A percentile compares a stretch with the other conserved stretches of the same genome.
Evolutionary conservation across 23 tunicate species (phyloP).

Genomic region (Phallusia fumigata): DNA sequence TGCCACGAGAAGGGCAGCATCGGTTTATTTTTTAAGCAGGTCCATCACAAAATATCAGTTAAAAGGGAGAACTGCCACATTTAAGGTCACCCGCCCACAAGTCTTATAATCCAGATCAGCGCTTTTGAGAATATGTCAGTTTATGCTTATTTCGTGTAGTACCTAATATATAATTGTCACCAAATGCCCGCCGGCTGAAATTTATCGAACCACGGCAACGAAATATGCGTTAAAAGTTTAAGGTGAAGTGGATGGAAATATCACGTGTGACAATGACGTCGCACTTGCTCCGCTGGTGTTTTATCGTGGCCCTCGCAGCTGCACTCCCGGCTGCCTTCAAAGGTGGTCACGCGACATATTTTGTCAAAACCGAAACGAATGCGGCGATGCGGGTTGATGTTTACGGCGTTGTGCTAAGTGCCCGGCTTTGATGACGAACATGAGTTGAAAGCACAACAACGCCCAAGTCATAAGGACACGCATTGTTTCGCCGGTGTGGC

Average conservation of each 20-base stretch:
- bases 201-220: too few relatives aligned
- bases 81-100: too few relatives aligned
- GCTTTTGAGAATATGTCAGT: too few relatives aligned
- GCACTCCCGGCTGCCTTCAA: neutral
- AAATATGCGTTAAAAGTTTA: neutral
- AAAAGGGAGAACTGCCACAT: too few relatives aligned
- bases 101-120: too few relatives aligned
- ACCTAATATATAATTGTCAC: too few relatives aligned
- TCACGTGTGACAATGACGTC: neutral
- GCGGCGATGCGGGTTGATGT: neutral
- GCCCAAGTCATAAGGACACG: slow-evolving; percentile 2
- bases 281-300: neutral
- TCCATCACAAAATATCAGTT: too few relatives aligned
- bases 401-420: slow-evolving; percentile 7
- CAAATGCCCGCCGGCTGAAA: too few relatives aligned
- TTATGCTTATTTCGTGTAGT: too few relatives aligned
- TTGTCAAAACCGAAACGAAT: slow-evolving; percentile 11
- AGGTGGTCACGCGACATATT: neutral
- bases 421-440: neutral
- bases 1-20: too few relatives aligned
- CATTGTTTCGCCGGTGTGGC: neutral
- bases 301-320: neutral
- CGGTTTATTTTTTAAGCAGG: too few relatives aligned
- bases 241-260: neutral
- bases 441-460: neutral